Percentiles rank a stretch among this genome's conserved stretches.
Conservation (phyloP, 2,113 vertebrate genomes). For the Oncorhynchus masou region DNA sequence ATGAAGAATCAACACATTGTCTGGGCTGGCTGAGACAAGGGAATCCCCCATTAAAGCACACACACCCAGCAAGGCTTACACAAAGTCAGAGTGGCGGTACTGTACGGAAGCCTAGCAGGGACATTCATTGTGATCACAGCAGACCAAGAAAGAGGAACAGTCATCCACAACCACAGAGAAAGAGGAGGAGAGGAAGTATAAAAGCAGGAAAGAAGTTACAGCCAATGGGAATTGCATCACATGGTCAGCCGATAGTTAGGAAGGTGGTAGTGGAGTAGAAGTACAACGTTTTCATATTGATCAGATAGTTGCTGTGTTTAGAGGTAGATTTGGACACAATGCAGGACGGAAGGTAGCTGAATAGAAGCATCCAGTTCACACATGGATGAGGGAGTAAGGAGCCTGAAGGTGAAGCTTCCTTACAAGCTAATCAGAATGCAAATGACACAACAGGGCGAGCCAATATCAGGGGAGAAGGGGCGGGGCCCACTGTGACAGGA, state of each 20-base stretch:
- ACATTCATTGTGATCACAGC: constrained; percentile 42
- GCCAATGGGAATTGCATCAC: constrained; percentile 82
- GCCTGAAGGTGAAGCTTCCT: constrained; percentile 77
- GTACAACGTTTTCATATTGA: not conserved
- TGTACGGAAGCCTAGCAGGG: constrained; percentile 11
- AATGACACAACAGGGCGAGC: constrained; percentile 77
- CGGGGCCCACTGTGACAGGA: constrained; percentile 70
- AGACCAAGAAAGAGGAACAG: constrained; percentile 46
- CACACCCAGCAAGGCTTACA: not conserved
- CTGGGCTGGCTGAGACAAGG: not conserved
- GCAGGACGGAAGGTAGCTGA: constrained; percentile 64
- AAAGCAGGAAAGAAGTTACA: constrained; percentile 80
- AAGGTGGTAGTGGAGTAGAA: constrained; percentile 6
- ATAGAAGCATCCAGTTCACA: constrained; percentile 78
- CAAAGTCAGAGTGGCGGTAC: not conserved
- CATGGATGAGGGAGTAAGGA: constrained; percentile 79
- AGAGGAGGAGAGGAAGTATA: constrained; percentile 31
- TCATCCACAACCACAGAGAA: constrained; percentile 48
- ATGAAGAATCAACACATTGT: not conserved
- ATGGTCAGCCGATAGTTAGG: constrained; percentile 60
- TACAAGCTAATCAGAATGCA: constrained; percentile 87
- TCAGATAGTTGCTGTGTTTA: not conserved
- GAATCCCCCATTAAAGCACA: not conserved
- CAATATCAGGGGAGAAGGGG: constrained; percentile 70
- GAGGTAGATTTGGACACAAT: constrained; percentile 71